A percentile compares a stretch with the other conserved stretches of the same genome.
Evolutionary conservation across 2,888 invertebrate genomes (phyloP).

Genomic region (Acanthosepion esculentum): DNA sequence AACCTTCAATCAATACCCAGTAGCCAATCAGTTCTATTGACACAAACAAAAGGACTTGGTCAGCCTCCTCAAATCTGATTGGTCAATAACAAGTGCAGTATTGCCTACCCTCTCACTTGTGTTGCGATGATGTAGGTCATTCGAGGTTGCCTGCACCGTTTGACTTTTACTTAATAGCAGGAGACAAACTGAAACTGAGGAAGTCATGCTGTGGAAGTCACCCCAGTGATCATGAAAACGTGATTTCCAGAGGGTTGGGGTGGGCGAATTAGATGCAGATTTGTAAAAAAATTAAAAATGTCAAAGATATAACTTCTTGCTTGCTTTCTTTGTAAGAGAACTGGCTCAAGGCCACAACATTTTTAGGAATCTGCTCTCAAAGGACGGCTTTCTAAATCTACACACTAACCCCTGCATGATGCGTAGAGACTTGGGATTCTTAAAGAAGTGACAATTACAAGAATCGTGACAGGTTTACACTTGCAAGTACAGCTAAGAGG

Average conservation of each 20-base stretch:
- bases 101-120: background rate
- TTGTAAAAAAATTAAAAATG: no score
- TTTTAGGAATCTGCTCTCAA: no score
- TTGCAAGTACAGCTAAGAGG: no score
- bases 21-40: slow-evolving; percentile 6
- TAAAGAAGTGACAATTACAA: no score
- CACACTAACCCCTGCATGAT: no score
- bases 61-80: background rate
- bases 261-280: background rate
- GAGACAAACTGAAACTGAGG: background rate
- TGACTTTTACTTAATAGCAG: background rate
- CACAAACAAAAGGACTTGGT: slow-evolving; percentile 13
- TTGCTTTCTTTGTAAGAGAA: no score
- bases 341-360: no score
- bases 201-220: background rate
- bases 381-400: no score
- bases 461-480: no score
- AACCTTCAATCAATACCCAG: background rate
- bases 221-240: background rate
- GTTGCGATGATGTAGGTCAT: background rate
- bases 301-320: no score
- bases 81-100: slow-evolving; percentile 16
- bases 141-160: background rate
- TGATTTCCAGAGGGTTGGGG: background rate
- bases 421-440: no score